These are phyloP conservation scores for Gopherus evgoodei DNA, from an alignment of 2,113 vertebrate species.

Conservation along the genomic window DNA sequence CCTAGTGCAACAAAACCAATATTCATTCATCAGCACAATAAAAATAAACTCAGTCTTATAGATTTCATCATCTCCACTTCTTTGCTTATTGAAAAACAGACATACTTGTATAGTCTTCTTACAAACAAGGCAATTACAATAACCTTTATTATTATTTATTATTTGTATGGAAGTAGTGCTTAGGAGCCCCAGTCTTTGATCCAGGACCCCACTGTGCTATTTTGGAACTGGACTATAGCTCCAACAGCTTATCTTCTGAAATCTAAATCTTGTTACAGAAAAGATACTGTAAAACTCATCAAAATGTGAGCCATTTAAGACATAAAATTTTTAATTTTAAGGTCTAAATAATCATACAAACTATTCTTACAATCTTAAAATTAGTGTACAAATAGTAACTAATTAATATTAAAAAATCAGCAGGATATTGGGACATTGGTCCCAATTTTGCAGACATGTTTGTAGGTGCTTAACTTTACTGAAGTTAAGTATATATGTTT, in stretches of 20 bases:
- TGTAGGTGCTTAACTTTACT: not conserved
- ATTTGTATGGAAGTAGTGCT: not conserved
- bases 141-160: not conserved
- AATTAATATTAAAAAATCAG: not conserved
- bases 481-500: not conserved
- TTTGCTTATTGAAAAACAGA: constrained; percentile 24
- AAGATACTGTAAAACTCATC: not conserved
- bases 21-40: constrained; percentile 32
- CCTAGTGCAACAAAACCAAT: not conserved
- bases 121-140: not conserved
- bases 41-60: constrained; percentile 1
- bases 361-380: not conserved
- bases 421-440: not conserved
- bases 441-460: not conserved
- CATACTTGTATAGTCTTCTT: not conserved
- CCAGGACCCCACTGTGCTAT: not conserved
- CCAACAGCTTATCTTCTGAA: not conserved
- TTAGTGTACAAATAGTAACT: not conserved
- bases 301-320: not conserved
- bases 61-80: not conserved
- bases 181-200: not conserved
- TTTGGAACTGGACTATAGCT: not conserved
- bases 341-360: not conserved
- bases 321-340: not conserved
- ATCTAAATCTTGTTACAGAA: not conserved